These are phyloP conservation scores for Aspidiotus rigidus DNA, from an alignment of 2,888 invertebrate species.

Conservation along the genomic window DNA sequence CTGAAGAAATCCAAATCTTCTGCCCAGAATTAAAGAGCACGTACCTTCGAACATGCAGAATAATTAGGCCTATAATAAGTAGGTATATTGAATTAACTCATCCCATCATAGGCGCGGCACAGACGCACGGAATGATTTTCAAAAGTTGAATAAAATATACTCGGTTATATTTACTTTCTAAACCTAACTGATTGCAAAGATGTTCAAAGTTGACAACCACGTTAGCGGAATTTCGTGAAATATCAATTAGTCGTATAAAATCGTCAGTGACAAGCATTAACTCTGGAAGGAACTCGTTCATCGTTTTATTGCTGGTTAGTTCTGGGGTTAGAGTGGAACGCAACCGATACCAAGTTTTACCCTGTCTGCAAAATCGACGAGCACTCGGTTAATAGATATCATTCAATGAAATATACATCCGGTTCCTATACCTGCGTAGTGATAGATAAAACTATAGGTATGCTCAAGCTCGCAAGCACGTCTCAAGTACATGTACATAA, in stretches of 20 bases:
- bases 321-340: conserved; percentile 63
- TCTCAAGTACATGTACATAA: no score
- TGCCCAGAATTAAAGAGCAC: conserved; percentile 67
- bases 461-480: no score
- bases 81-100: no score
- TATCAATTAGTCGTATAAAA: conserved; percentile 58
- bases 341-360: conserved; percentile 66
- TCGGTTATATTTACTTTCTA: conserved; percentile 56
- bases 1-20: conserved; percentile 66
- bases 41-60: conserved; percentile 49
- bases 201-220: conserved; percentile 57
- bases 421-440: no score
- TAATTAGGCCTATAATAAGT: neutral
- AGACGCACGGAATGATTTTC: no score
- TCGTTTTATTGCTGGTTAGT: conserved; percentile 64
- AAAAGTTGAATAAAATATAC: neutral
- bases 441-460: no score
- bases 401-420: no score
- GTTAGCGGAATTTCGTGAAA: conserved; percentile 48
- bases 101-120: no score
- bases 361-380: conserved; percentile 50
- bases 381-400: conserved; percentile 11
- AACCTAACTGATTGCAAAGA: conserved; percentile 64
- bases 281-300: conserved; percentile 64
- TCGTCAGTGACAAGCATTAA: conserved; percentile 67